A percentile compares a stretch with the other conserved stretches of the same genome.
Evolutionary conservation across 2,113 vertebrate species (phyloP).

Genomic region (Smithornis capensis): DNA sequence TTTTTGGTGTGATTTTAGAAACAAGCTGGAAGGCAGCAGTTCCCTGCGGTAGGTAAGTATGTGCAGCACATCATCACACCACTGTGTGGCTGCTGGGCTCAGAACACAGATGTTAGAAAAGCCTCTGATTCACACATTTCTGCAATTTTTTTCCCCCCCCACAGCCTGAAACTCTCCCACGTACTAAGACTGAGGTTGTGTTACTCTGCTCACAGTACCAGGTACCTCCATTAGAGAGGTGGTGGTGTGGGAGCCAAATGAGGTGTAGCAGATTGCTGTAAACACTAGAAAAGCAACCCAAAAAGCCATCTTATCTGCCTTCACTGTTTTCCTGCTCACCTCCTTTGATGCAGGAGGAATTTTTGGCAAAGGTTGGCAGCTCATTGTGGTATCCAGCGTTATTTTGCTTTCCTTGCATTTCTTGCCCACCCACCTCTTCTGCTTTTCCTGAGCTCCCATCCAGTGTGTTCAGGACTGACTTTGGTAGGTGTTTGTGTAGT

Average conservation of each 20-base stretch:
- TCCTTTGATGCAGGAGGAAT: conserved; percentile 19
- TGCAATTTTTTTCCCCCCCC: neutral
- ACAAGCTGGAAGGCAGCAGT: neutral
- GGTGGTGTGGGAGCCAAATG: neutral
- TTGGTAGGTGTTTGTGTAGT: neutral
- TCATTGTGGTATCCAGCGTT: neutral
- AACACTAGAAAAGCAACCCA: neutral
- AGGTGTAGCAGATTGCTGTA: neutral
- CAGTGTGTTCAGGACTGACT: fast-evolving
- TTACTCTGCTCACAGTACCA: neutral
- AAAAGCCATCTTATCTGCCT: neutral
- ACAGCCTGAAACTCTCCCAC: neutral
- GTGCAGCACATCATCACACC: neutral
- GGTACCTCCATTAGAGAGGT: neutral
- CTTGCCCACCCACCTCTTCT: conserved; percentile 1
- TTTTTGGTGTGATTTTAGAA: neutral
- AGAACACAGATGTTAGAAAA: fast-evolving
- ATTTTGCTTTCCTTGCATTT: conserved; percentile 1
- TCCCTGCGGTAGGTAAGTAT: neutral
- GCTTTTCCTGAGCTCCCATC: neutral
- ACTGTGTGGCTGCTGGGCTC: neutral
- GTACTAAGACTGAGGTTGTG: fast-evolving
- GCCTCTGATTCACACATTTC: fast-evolving
- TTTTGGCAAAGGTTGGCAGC: neutral
- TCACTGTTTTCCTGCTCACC: neutral